These are phyloP conservation scores for Cylindroiulus punctatus DNA, from an alignment of 2,888 invertebrate species.

Conservation along the genomic window DNA sequence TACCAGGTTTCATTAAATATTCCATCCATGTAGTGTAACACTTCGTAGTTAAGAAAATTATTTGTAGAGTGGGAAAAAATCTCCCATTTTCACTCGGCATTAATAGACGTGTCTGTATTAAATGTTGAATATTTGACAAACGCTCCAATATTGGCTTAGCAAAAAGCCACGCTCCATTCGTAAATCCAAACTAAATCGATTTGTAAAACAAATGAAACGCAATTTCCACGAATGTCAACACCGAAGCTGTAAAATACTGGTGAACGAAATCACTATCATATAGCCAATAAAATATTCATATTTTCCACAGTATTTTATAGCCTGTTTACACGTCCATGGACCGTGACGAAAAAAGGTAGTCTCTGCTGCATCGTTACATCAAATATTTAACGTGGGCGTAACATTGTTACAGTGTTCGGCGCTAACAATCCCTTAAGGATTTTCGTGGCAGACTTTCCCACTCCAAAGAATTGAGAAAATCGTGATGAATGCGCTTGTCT, in stretches of 20 bases:
- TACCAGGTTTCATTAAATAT: no score
- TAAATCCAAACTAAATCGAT: background rate
- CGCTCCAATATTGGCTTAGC: no score
- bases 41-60: no score
- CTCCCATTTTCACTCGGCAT: no score
- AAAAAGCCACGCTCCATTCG: background rate
- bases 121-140: no score
- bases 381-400: conserved; percentile 26
- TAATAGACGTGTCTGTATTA: no score
- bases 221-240: background rate
- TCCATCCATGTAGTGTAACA: no score
- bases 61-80: no score
- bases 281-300: conserved; percentile 20
- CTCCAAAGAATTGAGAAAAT: background rate
- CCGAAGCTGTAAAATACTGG: background rate
- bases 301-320: background rate
- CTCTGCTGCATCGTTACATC: background rate
- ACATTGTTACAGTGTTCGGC: background rate
- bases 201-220: background rate
- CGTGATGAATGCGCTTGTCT: background rate
- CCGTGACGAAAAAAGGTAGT: conserved; percentile 19
- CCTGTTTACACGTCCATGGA: background rate
- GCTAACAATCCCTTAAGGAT: conserved; percentile 1
- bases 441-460: background rate
- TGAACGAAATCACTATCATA: background rate